Percentiles rank a stretch among this genome's conserved stretches.
Evolutionary conservation across 2,113 vertebrate species (phyloP).

Genomic region (Galemys pyrenaicus): DNA sequence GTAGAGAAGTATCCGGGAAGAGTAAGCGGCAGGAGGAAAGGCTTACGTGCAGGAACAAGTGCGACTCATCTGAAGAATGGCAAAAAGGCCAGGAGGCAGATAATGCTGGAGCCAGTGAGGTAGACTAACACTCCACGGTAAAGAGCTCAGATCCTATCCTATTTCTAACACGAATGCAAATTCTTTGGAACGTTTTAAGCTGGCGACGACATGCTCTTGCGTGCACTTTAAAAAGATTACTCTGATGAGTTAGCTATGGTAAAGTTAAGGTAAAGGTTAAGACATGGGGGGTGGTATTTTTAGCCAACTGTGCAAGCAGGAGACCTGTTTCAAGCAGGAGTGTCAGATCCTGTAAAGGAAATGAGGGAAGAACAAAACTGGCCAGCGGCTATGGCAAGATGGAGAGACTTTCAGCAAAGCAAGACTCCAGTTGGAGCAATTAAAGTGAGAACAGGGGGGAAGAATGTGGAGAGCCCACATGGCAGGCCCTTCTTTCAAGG

Average conservation of each 20-base stretch:
- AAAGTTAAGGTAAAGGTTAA: neutral
- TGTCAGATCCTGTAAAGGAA: neutral
- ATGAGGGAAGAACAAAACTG: neutral
- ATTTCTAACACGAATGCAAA: neutral
- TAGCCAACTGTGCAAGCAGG: neutral
- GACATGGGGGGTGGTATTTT: neutral
- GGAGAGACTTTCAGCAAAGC: neutral
- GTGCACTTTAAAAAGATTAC: neutral
- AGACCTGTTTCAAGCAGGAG: neutral
- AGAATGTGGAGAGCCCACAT: too few species aligned
- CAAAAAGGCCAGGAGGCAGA: neutral
- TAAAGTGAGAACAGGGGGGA: neutral
- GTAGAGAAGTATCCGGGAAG: neutral
- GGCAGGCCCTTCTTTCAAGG: neutral
- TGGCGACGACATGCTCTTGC: neutral
- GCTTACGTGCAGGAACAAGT: neutral
- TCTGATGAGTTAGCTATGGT: neutral
- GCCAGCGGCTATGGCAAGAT: neutral
- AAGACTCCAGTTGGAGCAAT: neutral
- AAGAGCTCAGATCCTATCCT: neutral
- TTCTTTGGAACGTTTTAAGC: neutral
- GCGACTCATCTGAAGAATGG: neutral
- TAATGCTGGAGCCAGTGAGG: neutral
- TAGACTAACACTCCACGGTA: fast-evolving
- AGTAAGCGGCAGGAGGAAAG: neutral